Evolutionary conservation across 2,888 invertebrate species (phyloP), one percentile per base, ranked within the genome.

Genomic region (Eristalis pertinax): DNA sequence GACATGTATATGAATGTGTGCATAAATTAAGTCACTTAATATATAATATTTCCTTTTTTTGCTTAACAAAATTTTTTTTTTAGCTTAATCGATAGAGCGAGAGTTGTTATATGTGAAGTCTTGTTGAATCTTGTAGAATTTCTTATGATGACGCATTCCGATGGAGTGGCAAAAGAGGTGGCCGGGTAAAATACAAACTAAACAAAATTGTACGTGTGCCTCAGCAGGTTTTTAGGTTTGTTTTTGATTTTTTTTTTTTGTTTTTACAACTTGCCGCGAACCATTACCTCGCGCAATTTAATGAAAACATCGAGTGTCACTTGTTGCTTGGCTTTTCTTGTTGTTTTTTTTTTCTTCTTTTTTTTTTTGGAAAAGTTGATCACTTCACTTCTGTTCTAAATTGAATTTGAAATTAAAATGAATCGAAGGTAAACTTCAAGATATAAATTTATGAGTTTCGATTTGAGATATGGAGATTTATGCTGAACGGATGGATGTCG

Each of bases 231-330:
- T 60, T 26, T 24, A n/a, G 24, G 3, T 15, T 60, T 60, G 19
- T n/a, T 50, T 50, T n/a, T 50, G 5, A 19, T 3, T 43, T 43
- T 43, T 43, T 43, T n/a, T 13, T 8, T 2, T 43, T n/a, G 1
- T 8, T 2, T 43, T 43, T 43, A n/a, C 13, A 43, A n/a, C 41
- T 43, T n/a, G n/a, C 43, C 5, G 58, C 58, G 24, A 60, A 60
- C 60, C 60, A 60, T 60, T 60, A 60, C 60, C 60, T 60, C 60
- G 24, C 60, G 24, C 60, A 60, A 60, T 60, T 60, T 60, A 60
- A 60, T 60, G 60, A 13, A 29, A 24, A 26, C 60, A 60, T 60
- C 26, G 13, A 26, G 24, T 60, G 24, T 60, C 26, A 29, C 60
- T 26, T 24, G 24, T 24, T 10, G 24, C 13, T 11, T 19, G 15